These are phyloP conservation scores for Lepas anatifera DNA, from an alignment of 2,888 invertebrate genomes.

Conservation along the genomic window DNA sequence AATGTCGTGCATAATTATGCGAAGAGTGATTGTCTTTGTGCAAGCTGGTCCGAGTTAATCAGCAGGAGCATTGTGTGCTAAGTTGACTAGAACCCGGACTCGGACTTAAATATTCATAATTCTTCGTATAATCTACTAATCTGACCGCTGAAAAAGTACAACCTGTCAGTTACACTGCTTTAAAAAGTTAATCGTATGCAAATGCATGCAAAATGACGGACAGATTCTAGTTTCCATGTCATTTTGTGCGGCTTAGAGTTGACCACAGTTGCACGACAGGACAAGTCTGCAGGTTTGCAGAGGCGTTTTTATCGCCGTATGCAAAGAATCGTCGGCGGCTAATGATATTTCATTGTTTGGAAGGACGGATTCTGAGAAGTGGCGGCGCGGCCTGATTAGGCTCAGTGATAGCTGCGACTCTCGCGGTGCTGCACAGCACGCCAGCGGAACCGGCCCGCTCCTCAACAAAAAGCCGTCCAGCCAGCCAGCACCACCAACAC, in stretches of 20 bases:
- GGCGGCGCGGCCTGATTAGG: background rate
- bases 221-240: background rate
- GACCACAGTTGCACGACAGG: background rate
- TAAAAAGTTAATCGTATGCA: conserved; percentile 6
- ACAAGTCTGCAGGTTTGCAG: background rate
- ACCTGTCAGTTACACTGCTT: background rate
- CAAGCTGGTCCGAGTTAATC: background rate
- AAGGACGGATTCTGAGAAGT: background rate
- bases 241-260: background rate
- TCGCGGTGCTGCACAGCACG: too few species aligned
- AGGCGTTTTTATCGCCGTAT: background rate
- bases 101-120: background rate
- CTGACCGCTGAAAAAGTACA: background rate
- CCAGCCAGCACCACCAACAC: too few species aligned
- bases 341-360: conserved; percentile 5
- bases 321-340: background rate
- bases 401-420: background rate
- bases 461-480: too few species aligned
- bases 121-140: background rate
- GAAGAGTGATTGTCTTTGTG: background rate
- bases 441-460: too few species aligned
- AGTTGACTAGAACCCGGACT: background rate
- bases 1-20: conserved; percentile 6
- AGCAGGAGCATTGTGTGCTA: background rate
- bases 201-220: background rate